These are phyloP conservation scores for Megaleporinus macrocephalus DNA, from an alignment of 2,113 vertebrate species.

Conservation along the genomic window DNA sequence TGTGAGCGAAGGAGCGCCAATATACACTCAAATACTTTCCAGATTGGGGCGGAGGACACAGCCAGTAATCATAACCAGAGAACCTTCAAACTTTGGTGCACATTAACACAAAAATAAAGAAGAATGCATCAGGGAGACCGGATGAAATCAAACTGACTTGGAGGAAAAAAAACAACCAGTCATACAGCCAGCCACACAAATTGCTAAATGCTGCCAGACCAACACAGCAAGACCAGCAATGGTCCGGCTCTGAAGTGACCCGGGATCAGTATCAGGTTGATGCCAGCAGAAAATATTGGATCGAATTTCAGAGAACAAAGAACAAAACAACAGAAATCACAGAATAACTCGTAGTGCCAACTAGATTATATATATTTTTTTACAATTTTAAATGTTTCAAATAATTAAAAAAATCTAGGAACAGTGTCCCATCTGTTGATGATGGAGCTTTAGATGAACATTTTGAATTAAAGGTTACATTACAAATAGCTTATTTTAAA, in stretches of 20 bases:
- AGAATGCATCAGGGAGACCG: slow-evolving; percentile 48
- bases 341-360: not conserved
- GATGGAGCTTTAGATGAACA: no score
- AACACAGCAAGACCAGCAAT: not conserved
- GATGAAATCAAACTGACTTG: not conserved
- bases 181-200: not conserved
- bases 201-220: not conserved
- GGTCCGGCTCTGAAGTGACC: no score
- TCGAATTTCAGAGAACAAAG: not conserved
- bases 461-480: no score
- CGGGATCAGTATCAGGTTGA: no score
- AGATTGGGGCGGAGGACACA: slow-evolving; percentile 60
- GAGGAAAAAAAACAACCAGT: not conserved
- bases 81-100: slow-evolving; percentile 17
- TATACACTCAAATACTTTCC: slow-evolving; percentile 66
- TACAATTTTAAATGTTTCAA: no score
- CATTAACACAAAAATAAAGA: slow-evolving; percentile 52
- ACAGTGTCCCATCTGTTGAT: no score
- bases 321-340: not conserved
- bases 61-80: slow-evolving; percentile 70
- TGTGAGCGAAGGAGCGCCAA: slow-evolving; percentile 43
- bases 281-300: no score
- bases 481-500: no score
- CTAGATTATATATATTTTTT: no score
- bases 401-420: no score